Evolutionary conservation across 2,888 invertebrate genomes (phyloP).

Genomic region (Ochropacha duplaris): DNA sequence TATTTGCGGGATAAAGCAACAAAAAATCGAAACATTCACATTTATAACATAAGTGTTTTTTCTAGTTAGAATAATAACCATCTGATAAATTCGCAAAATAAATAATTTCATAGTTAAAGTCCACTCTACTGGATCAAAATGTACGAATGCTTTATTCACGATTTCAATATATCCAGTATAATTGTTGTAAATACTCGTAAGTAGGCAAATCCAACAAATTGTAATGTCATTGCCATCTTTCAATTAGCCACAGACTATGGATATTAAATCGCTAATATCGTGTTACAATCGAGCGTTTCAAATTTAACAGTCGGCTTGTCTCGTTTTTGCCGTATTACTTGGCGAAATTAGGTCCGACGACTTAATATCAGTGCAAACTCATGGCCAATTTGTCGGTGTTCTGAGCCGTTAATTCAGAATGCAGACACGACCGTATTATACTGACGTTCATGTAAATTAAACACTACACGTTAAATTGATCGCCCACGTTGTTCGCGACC

Average conservation of each 20-base stretch:
- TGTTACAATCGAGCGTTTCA: background rate
- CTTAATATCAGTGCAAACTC: constrained; percentile 9
- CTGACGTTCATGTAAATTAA: constrained; percentile 20
- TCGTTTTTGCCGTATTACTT: background rate
- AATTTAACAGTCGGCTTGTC: background rate
- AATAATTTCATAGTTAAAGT: too few species aligned
- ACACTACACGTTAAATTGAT: constrained; percentile 18
- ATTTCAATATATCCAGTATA: too few species aligned
- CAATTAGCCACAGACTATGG: background rate
- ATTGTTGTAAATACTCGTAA: too few species aligned
- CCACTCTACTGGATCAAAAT: too few species aligned
- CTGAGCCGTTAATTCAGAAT: constrained; percentile 14
- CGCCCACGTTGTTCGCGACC: constrained; percentile 20
- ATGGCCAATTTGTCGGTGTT: constrained; percentile 16
- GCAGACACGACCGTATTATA: constrained; percentile 4
- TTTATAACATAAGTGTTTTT: too few species aligned
- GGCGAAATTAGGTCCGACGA: background rate
- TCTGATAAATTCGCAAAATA: too few species aligned
- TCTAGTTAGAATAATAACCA: too few species aligned
- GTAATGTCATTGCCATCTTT: background rate
- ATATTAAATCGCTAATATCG: background rate
- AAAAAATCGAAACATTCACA: too few species aligned
- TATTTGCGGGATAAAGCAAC: too few species aligned
- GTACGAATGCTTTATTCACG: too few species aligned
- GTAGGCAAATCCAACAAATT: background rate